Conservation (phyloP, 2,888 invertebrate genomes). For the Argyra leucocephala region DNA sequence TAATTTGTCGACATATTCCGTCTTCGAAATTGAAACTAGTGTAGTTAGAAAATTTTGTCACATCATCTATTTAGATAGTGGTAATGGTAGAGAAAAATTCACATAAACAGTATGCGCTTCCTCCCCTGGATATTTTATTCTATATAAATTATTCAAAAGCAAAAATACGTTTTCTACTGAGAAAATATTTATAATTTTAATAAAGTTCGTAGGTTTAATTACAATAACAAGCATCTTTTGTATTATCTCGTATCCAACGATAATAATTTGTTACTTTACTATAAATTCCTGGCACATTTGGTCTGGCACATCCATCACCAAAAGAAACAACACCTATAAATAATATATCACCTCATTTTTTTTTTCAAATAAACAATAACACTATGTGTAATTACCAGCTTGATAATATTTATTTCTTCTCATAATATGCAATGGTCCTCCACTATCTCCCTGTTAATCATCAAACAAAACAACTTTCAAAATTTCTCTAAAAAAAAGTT, state of each 20-base stretch:
- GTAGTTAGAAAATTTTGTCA: no score
- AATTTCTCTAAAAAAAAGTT: neutral
- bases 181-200: no score
- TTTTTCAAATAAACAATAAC: neutral
- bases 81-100: no score
- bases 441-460: conserved; percentile 16
- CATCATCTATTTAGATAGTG: no score
- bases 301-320: conserved; percentile 38
- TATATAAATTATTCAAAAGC: no score
- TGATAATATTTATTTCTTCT: conserved; percentile 5
- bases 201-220: no score
- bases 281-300: conserved; percentile 37
- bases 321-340: conserved; percentile 35
- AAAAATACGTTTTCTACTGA: no score
- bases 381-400: neutral
- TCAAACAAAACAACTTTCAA: neutral
- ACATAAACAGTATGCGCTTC: no score
- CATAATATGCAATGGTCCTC: conserved; percentile 20
- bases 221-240: conserved; percentile 37
- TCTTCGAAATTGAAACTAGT: no score
- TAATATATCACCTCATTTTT: neutral
- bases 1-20: no score
- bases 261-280: conserved; percentile 37
- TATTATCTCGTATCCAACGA: conserved; percentile 36
- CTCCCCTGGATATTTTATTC: no score